Evolutionary conservation across 1,140 invertebrate genomes (phyloP).

Genomic region (Pygmarrhopalites habei): DNA sequence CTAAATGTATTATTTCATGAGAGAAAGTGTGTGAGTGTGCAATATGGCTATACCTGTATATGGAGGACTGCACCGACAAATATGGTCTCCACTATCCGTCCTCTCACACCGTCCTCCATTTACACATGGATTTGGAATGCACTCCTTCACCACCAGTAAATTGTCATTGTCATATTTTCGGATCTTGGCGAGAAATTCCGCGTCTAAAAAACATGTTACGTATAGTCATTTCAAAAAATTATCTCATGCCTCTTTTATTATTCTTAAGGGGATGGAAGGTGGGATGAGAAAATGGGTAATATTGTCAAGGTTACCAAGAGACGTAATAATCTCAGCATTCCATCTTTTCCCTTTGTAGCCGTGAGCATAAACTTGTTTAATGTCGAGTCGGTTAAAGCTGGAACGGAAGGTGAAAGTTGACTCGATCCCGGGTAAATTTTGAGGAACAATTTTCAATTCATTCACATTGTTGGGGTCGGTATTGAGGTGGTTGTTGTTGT

Average conservation of each 20-base stretch:
- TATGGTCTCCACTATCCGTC: conserved; percentile 45
- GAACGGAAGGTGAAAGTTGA: conserved; percentile 39
- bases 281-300: too few relatives aligned
- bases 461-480: too few relatives aligned
- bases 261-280: too few relatives aligned
- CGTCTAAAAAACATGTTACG: conserved; percentile 33
- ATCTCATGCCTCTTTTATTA: too few relatives aligned
- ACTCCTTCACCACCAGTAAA: conserved; percentile 47
- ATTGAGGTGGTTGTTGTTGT: too few relatives aligned
- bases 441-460: conserved; percentile 6
- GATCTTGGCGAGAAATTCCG: conserved; percentile 35
- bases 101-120: conserved; percentile 59
- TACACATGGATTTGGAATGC: conserved; percentile 60
- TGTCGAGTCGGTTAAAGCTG: conserved; percentile 40
- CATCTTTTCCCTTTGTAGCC: conserved; percentile 17
- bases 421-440: conserved; percentile 11
- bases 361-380: conserved; percentile 38
- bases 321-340: conserved; percentile 31
- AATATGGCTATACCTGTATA: conserved; percentile 45
- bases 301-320: conserved; percentile 33
- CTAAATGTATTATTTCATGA: too few relatives aligned
- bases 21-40: too few relatives aligned
- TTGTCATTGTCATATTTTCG: conserved; percentile 26
- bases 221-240: too few relatives aligned
- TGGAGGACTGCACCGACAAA: conserved; percentile 58